phyloP scores from a whole-genome alignment of 2,797 vertebrate species.

The Pipistrellus nathusii region DNA sequence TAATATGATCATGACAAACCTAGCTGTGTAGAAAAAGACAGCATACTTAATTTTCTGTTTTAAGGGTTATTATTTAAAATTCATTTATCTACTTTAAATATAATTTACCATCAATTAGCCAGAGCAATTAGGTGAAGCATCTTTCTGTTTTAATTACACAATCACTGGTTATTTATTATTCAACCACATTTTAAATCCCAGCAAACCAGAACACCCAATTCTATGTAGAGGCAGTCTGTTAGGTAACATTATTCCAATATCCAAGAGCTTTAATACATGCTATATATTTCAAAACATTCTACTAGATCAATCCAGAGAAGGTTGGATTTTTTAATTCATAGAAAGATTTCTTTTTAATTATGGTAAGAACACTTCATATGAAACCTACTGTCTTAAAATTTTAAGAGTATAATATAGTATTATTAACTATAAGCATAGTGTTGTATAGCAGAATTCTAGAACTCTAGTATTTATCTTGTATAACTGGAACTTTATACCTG shows the following conservation, averaged over 20 bases:
- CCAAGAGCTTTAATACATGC: slow-evolving; percentile 30
- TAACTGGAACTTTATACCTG: not conserved
- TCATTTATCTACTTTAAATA: slow-evolving; percentile 58
- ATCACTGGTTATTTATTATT: slow-evolving; percentile 38
- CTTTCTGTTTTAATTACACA: slow-evolving; percentile 53
- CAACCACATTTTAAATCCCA: slow-evolving; percentile 54
- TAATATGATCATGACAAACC: not conserved
- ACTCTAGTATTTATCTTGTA: not conserved
- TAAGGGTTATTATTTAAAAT: slow-evolving; percentile 43
- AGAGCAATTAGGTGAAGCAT: slow-evolving; percentile 31
- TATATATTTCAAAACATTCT: slow-evolving; percentile 1
- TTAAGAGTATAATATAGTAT: not conserved
- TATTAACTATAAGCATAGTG: not conserved
- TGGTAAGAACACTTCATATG: not conserved
- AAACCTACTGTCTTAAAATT: not conserved
- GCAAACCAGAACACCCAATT: not conserved
- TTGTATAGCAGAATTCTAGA: not conserved
- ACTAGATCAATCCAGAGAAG: not conserved
- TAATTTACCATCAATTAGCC: slow-evolving; percentile 48
- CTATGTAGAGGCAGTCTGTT: not conserved
- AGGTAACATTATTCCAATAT: slow-evolving; percentile 39
- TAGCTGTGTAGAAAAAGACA: slow-evolving; percentile 29
- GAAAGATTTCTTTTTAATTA: not conserved
- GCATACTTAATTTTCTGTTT: slow-evolving; percentile 5
- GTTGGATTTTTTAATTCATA: not conserved